phyloP scores from a whole-genome alignment of 2,113 vertebrate genomes.

The Pluvialis apricaria region DNA sequence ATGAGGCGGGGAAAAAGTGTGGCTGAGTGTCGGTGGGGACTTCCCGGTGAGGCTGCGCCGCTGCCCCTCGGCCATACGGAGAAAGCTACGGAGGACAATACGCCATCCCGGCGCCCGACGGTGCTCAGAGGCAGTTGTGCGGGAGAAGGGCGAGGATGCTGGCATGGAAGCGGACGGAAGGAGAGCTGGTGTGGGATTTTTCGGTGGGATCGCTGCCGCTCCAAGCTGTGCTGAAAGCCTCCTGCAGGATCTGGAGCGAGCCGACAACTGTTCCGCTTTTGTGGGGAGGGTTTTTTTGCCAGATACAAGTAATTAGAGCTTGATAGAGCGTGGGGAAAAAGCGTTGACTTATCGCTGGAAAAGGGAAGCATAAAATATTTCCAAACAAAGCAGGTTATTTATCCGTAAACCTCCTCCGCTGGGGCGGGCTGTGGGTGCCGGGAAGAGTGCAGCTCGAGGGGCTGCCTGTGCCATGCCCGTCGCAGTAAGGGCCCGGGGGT shows the following conservation, averaged over 20 bases:
- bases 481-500: neutral
- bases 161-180: too few species aligned
- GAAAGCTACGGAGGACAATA: neutral
- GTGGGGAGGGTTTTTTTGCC: neutral
- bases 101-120: accelerated
- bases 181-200: neutral
- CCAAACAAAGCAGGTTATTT: neutral
- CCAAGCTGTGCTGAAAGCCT: neutral
- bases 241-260: neutral
- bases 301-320: neutral
- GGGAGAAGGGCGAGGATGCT: neutral
- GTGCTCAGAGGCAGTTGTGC: accelerated
- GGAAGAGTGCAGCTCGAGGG: neutral
- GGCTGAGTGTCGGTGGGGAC: neutral
- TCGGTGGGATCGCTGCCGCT: neutral
- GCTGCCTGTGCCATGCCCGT: neutral
- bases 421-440: neutral
- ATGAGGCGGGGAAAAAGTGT: neutral
- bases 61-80: neutral
- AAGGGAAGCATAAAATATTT: neutral
- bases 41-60: too few species aligned
- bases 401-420: neutral
- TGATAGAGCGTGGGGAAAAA: neutral
- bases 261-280: neutral
- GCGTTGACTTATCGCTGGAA: neutral